Evolutionary conservation across 92 coral and sea anemone genomes (phyloP).

Genomic region (Phenganax marumi): DNA sequence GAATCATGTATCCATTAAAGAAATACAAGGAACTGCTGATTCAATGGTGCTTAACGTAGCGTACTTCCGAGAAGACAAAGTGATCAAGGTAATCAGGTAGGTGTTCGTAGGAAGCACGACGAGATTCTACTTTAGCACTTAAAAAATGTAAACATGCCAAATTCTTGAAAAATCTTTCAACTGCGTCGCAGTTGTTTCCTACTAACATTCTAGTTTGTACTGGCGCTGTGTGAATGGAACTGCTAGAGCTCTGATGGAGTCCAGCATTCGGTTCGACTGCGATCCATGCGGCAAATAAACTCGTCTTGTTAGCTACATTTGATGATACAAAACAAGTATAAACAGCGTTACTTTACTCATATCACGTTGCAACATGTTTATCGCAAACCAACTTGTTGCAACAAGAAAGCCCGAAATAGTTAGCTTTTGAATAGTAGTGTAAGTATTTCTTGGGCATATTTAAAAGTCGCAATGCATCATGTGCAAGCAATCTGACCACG

Average conservation of each 20-base stretch:
- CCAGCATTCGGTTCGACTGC: no score
- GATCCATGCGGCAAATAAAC: no score
- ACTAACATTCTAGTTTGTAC: background rate
- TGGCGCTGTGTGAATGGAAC: no score
- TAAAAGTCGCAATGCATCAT: no score
- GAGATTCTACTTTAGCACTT: conserved; percentile 10
- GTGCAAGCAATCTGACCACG: no score
- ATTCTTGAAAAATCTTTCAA: background rate
- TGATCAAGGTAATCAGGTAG: background rate
- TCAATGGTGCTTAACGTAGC: background rate
- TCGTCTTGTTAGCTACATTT: background rate
- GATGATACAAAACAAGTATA: background rate
- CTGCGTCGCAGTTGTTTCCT: background rate
- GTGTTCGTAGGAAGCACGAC: no score
- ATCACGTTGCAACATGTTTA: background rate
- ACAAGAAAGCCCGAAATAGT: background rate
- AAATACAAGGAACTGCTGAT: background rate
- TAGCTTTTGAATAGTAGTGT: background rate
- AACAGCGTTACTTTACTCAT: background rate
- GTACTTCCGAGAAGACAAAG: background rate
- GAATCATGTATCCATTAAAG: background rate
- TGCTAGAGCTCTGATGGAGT: no score
- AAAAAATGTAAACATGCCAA: conserved; percentile 14
- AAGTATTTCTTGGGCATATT: no score
- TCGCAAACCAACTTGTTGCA: background rate